A percentile compares a stretch with the other conserved stretches of the same genome.
Evolutionary conservation across 1,140 invertebrate genomes (phyloP).

Genomic region (Sinella curviseta): DNA sequence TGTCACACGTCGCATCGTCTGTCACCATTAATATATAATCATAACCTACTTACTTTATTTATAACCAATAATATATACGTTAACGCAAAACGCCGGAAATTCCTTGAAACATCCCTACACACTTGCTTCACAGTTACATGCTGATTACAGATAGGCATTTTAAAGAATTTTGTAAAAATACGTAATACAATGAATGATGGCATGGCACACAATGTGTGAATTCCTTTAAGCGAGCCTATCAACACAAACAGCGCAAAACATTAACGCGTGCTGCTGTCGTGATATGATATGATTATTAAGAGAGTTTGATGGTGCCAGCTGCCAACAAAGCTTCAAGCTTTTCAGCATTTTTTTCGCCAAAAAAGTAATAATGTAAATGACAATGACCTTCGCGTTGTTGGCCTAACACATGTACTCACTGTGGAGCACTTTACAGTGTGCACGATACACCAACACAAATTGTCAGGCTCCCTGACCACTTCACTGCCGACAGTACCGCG

Average conservation of each 20-base stretch:
- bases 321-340: not conserved
- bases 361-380: not conserved
- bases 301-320: not conserved
- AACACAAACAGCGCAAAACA: not conserved
- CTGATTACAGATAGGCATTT: not conserved
- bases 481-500: too few relatives aligned
- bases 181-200: not conserved
- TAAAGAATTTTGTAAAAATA: not conserved
- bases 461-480: not conserved
- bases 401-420: not conserved
- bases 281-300: not conserved
- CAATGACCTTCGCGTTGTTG: not conserved
- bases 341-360: not conserved
- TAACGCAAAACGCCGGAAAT: slow-evolving; percentile 12
- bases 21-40: not conserved
- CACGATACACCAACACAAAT: too few relatives aligned
- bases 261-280: not conserved
- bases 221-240: not conserved
- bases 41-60: not conserved
- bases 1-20: not conserved
- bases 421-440: not conserved
- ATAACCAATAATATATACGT: not conserved
- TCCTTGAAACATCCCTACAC: not conserved
- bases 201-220: too few relatives aligned
- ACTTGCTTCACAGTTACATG: not conserved